These are phyloP conservation scores for Drosophila algonquin DNA, from an alignment of 2,888 invertebrate species.

Conservation along the genomic window DNA sequence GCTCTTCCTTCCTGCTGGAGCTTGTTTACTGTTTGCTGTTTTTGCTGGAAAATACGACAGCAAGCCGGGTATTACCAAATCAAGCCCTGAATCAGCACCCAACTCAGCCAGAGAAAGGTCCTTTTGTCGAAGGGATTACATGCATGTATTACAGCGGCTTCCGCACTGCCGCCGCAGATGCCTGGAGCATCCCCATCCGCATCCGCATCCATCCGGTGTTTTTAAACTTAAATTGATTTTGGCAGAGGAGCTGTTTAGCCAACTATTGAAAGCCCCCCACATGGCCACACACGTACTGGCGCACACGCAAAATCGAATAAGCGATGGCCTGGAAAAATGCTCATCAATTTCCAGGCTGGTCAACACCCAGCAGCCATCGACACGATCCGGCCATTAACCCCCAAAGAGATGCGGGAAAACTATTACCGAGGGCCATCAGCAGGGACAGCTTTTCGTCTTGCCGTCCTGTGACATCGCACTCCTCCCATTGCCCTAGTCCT, in stretches of 20 bases:
- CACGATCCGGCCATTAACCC: slow-evolving; percentile 44
- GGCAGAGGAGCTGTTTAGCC: neutral
- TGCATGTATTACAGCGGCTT: slow-evolving; percentile 56
- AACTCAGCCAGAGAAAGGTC: slow-evolving; percentile 13
- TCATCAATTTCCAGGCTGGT: slow-evolving; percentile 48
- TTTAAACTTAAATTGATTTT: slow-evolving; percentile 11
- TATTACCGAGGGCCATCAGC: slow-evolving; percentile 53
- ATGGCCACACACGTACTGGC: neutral
- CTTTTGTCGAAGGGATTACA: slow-evolving; percentile 55
- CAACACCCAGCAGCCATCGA: slow-evolving; percentile 17
- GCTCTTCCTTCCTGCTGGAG: neutral
- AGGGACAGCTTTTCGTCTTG: slow-evolving; percentile 43
- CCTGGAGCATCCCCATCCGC: neutral
- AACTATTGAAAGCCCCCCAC: neutral
- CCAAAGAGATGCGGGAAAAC: slow-evolving; percentile 48
- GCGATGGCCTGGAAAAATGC: slow-evolving; percentile 64
- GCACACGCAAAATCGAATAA: slow-evolving; percentile 38
- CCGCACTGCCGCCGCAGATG: slow-evolving; percentile 8
- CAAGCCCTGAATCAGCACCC: slow-evolving; percentile 12
- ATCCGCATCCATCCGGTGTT: slow-evolving; percentile 4
- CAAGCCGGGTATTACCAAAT: slow-evolving; percentile 8
- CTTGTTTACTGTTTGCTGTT: slow-evolving; percentile 33
- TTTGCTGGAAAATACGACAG: slow-evolving; percentile 23
- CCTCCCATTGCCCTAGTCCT: slow-evolving; percentile 6
- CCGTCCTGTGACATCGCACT: slow-evolving; percentile 10